These are phyloP conservation scores for Drosophila miranda DNA, from an alignment of 1,140 invertebrate genomes.

Conservation along the genomic window DNA sequence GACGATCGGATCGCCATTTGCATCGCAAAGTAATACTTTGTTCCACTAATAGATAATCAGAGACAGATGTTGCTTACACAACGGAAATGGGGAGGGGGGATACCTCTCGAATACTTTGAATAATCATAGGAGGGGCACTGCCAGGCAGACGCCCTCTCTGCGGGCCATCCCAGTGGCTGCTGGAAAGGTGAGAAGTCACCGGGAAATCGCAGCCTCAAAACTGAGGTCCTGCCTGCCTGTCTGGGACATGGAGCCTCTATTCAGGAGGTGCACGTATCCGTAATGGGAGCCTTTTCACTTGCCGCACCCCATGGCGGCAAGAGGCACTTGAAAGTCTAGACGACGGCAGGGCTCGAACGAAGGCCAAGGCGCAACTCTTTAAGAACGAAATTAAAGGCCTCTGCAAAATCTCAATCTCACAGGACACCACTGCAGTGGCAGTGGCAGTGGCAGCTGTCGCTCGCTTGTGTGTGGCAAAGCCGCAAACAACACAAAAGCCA, in stretches of 20 bases:
- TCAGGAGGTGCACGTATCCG: slow-evolving; percentile 23
- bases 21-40: no score
- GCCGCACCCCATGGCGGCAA: slow-evolving; percentile 16
- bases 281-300: not conserved
- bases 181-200: not conserved
- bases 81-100: no score
- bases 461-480: slow-evolving; percentile 38
- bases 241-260: not conserved
- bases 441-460: slow-evolving; percentile 48
- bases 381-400: slow-evolving; percentile 2
- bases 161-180: no score
- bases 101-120: no score
- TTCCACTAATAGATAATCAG: no score
- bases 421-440: slow-evolving; percentile 11
- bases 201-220: slow-evolving; percentile 32
- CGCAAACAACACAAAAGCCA: slow-evolving; percentile 54
- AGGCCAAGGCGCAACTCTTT: not conserved
- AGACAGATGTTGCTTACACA: no score
- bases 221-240: slow-evolving; percentile 17
- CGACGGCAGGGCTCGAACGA: slow-evolving; percentile 1
- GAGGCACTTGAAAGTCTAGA: slow-evolving; percentile 42
- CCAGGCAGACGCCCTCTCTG: no score
- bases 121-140: no score
- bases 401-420: slow-evolving; percentile 20
- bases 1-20: no score